Percentiles rank a stretch among this genome's conserved stretches.
Conservation (phyloP, 2,888 invertebrate species). For the Hydrotaea cyrtoneurina region DNA sequence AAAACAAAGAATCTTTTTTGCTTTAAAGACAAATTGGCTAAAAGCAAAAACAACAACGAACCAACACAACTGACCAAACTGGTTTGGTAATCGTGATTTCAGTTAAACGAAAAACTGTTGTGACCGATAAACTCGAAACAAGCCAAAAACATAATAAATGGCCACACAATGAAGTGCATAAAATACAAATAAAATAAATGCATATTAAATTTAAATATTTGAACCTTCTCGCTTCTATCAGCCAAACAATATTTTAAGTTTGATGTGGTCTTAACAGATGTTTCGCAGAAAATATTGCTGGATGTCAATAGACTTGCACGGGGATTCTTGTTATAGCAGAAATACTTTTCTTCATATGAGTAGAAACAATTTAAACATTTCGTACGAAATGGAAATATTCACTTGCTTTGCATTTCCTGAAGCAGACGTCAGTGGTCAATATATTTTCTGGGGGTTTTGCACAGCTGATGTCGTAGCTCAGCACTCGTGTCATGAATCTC, state of each 20-base stretch:
- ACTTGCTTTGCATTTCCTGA: no score
- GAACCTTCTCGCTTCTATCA: background rate
- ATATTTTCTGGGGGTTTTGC: no score
- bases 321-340: no score
- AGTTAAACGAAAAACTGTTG: conserved; percentile 19
- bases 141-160: conserved; percentile 9
- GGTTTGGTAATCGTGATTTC: conserved; percentile 44
- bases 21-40: conserved; percentile 7
- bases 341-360: no score
- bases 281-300: no score
- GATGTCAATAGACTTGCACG: no score
- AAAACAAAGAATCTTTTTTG: conserved; percentile 50
- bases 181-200: conserved; percentile 10
- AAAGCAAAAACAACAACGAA: conserved; percentile 5
- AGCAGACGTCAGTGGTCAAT: no score
- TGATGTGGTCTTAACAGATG: background rate
- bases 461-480: no score
- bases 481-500: no score
- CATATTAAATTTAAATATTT: conserved; percentile 22
- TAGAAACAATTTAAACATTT: no score
- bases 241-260: background rate
- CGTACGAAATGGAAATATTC: no score
- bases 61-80: conserved; percentile 38
- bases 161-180: conserved; percentile 11
- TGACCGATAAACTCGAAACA: conserved; percentile 40